Evolutionary conservation across 2,888 invertebrate species (phyloP).

Genomic region (Prionchulus punctatus): DNA sequence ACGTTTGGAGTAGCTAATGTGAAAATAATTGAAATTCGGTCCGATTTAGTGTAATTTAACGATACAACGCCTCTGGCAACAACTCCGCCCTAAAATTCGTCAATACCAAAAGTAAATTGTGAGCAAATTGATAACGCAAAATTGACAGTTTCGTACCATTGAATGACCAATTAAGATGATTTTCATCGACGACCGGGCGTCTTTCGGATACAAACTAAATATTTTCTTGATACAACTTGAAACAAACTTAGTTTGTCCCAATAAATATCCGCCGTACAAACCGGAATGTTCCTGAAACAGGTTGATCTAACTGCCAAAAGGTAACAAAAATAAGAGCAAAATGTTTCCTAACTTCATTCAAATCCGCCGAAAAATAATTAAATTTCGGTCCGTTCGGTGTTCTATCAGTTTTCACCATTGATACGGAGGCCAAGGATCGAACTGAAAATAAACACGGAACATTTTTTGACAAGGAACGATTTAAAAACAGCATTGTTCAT

Average conservation of each 20-base stretch:
- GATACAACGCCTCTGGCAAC: conserved; percentile 57
- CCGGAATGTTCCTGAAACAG: conserved; percentile 54
- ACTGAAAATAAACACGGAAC: conserved; percentile 37
- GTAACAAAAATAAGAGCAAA: not conserved
- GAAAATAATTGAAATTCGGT: conserved; percentile 51
- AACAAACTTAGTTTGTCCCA: conserved; percentile 50
- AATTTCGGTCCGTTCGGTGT: conserved; percentile 56
- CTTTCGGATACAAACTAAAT: conserved; percentile 51
- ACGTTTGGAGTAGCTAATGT: conserved; percentile 68
- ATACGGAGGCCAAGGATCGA: conserved; percentile 77
- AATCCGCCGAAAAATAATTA: conserved; percentile 77
- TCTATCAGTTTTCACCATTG: conserved; percentile 61
- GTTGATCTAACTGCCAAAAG: not conserved
- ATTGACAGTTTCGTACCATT: conserved; percentile 50
- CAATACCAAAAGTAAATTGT: conserved; percentile 7
- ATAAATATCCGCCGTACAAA: conserved; percentile 62
- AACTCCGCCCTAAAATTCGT: conserved; percentile 54
- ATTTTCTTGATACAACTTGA: conserved; percentile 34
- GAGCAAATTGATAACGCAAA: conserved; percentile 4
- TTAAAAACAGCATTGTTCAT: not conserved
- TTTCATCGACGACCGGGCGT: conserved; percentile 39
- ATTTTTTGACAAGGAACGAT: not conserved
- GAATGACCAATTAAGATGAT: conserved; percentile 83
- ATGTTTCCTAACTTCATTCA: conserved; percentile 48
- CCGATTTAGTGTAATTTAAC: conserved; percentile 44